Evolutionary conservation across 2,888 invertebrate genomes (phyloP).

Genomic region (Lordiphosa andalusiaca): DNA sequence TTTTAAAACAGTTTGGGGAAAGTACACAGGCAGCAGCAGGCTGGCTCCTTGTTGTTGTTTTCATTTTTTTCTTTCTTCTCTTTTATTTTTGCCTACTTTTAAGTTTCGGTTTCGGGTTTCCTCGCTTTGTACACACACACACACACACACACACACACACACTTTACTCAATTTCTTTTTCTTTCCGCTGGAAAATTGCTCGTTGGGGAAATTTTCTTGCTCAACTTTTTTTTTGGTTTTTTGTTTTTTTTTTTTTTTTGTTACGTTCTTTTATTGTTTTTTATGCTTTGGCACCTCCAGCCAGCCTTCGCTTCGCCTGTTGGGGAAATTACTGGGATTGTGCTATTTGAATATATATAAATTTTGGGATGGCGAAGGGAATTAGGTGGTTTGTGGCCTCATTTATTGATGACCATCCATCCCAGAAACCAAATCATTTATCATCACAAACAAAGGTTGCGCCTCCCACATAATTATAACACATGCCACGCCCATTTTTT

Average conservation of each 20-base stretch:
- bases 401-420: constrained; percentile 39
- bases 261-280: constrained; percentile 19
- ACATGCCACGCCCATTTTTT: constrained; percentile 6
- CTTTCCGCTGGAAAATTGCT: constrained; percentile 49
- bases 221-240: constrained; percentile 47
- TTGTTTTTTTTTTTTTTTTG: constrained; percentile 48
- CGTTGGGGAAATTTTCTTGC: constrained; percentile 71
- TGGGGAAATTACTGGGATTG: constrained; percentile 47
- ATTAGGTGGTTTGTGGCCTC: constrained; percentile 39
- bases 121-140: constrained; percentile 32
- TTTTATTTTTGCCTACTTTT: constrained; percentile 38
- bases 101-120: constrained; percentile 31
- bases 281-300: constrained; percentile 33
- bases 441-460: constrained; percentile 66
- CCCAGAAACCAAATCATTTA: constrained; percentile 56
- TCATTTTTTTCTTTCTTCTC: not conserved
- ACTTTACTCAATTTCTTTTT: constrained; percentile 42
- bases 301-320: constrained; percentile 31
- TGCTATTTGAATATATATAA: constrained; percentile 37
- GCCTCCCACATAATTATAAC: constrained; percentile 28
- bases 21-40: constrained; percentile 43
- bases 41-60: too few relatives aligned
- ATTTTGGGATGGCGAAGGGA: not conserved
- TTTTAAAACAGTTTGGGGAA: constrained; percentile 71
- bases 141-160: constrained; percentile 18